These are phyloP conservation scores for Lycodopsis pacificus DNA, from an alignment of 2,797 vertebrate species.

Conservation along the genomic window DNA sequence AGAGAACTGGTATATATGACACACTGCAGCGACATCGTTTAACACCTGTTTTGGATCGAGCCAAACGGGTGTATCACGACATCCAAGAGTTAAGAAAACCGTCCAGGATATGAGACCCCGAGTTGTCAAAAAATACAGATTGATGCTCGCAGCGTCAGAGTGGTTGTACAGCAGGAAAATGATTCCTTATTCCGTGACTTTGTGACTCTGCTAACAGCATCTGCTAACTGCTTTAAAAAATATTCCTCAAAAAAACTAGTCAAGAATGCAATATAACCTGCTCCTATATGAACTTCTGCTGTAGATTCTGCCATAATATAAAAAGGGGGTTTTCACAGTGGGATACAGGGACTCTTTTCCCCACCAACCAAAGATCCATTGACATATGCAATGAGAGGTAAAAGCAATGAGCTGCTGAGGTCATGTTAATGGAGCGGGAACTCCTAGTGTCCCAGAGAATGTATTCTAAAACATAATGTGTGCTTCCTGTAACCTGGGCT, in stretches of 20 bases:
- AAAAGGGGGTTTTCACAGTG: background rate
- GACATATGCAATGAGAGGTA: constrained; percentile 19
- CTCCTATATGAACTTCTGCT: background rate
- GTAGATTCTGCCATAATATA: background rate
- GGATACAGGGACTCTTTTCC: background rate
- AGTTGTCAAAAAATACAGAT: constrained; percentile 4
- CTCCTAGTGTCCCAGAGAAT: constrained; percentile 3
- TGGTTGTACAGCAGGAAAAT: background rate
- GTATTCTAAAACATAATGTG: background rate
- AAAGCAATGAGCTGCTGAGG: constrained; percentile 35
- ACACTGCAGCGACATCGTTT: constrained; percentile 23
- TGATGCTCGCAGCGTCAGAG: accelerated
- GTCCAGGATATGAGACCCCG: background rate
- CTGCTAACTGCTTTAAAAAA: background rate
- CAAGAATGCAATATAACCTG: background rate
- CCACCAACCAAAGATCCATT: background rate
- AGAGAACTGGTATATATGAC: background rate
- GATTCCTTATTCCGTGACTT: background rate
- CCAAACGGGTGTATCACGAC: constrained; percentile 2
- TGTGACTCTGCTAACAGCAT: background rate
- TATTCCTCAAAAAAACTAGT: background rate
- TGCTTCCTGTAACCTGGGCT: constrained; percentile 7
- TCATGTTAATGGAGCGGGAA: constrained; percentile 27
- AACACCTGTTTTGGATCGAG: constrained; percentile 39
- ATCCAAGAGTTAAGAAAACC: constrained; percentile 18